Base-by-base conservation (phyloP, 2,888 invertebrate species). In the Thalpophila matura region DNA sequence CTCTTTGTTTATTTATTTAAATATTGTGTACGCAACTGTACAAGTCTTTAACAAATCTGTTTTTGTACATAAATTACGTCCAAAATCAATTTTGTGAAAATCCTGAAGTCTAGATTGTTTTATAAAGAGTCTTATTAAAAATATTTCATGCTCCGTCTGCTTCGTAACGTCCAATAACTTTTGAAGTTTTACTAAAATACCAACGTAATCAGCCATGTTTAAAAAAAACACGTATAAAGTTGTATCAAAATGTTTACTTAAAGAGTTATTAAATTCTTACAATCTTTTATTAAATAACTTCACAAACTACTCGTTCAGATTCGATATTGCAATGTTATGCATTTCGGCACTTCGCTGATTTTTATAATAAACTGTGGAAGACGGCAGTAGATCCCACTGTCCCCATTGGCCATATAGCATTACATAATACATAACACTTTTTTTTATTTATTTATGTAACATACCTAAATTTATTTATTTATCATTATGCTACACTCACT, bases 261-360 rank as follows among this genome's bases (percentile, higher is more conserved):
- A 60, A 53, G 43, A 43, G 50, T 60, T 74, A 74, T 74, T 51
- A 70, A 74, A 74, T 67, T 56, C 51, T 51, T 43, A n/a, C 12
- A 38, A 55, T 47, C 3, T 51, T 74, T 51, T 27, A 49, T 43
- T 22, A 38, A 40, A 67, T 51, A 40, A 12, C 26, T 38, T 35
- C n/a, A 16, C 29, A 72, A 64, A 22, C 27, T 35, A 16, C 18
- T 47, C 12, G 9, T 1, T 2, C 3, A 20, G 1, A 2, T 45
- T 40, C 9, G 6, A 40, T 29, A 29, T 40, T 35, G 38, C 7
- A 38, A 24, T 58, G 7, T 29, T 64, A 47, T 58, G 47, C 9
- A 58, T 35, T 29, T 58, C 10, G 6, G 10, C 12, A 29, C 10
- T 18, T n/a, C 3, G 4, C 2, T 3, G 7, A 22, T 62, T 14